Percentiles rank a stretch among this genome's conserved stretches.
Conservation (phyloP, 2,888 invertebrate genomes). For the Noctua janthina region DNA sequence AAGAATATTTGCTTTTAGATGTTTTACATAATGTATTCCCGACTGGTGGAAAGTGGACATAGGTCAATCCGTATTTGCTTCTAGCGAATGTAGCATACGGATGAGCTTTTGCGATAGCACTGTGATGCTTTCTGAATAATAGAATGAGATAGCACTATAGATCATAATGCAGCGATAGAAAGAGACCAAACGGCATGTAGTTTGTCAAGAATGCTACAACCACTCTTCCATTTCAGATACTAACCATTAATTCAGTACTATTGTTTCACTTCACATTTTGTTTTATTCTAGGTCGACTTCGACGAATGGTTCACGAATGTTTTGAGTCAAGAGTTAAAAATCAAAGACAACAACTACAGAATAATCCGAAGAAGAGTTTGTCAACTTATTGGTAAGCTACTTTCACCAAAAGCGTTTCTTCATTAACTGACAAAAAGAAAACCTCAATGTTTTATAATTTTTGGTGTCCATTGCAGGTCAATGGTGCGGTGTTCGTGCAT, state of each 20-base stretch:
- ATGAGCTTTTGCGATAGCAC: neutral
- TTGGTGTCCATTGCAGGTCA: slow-evolving; percentile 80
- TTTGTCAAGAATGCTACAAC: neutral
- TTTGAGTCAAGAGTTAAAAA: slow-evolving; percentile 94
- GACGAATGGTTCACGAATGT: slow-evolving; percentile 97
- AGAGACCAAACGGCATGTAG: neutral
- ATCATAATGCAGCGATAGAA: neutral
- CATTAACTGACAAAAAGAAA: too few species aligned
- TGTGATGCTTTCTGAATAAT: neutral
- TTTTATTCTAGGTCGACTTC: slow-evolving; percentile 94
- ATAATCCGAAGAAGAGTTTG: slow-evolving; percentile 96
- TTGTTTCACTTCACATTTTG: neutral
- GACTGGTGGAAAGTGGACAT: neutral
- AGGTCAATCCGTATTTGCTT: neutral
- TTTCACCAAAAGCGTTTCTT: neutral
- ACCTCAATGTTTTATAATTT: neutral
- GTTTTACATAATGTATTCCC: neutral
- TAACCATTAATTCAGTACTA: neutral
- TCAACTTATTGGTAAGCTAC: slow-evolving; percentile 93
- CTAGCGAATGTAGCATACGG: neutral
- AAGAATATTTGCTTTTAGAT: neutral
- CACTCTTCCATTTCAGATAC: neutral
- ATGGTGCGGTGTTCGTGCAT: slow-evolving; percentile 96
- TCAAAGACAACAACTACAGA: slow-evolving; percentile 95
- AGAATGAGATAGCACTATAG: neutral